Conservation (phyloP, 1,140 invertebrate genomes). For the Prorops nasuta region DNA sequence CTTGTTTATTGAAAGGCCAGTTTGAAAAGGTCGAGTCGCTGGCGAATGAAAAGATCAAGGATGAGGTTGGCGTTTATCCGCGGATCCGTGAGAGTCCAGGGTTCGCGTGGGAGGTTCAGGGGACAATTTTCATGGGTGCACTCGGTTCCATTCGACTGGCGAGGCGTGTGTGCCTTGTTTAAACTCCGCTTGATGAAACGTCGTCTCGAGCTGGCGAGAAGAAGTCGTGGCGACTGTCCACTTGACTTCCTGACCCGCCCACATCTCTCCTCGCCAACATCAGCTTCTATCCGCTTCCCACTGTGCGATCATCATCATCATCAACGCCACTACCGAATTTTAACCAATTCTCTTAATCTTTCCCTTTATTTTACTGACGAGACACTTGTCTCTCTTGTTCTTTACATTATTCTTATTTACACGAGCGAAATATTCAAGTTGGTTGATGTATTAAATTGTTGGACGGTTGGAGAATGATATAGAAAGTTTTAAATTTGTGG, state of each 20-base stretch:
- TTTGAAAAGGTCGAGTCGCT: no score
- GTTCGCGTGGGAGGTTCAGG: neutral
- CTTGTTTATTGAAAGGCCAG: no score
- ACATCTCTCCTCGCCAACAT: constrained; percentile 27
- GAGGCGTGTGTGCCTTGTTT: constrained; percentile 8
- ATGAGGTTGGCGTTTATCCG: neutral
- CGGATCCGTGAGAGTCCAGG: neutral
- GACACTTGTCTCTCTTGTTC: no score
- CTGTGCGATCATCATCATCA: constrained; percentile 12
- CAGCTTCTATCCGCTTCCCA: constrained; percentile 7
- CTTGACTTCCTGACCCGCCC: constrained; percentile 34
- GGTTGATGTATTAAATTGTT: no score
- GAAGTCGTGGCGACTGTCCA: constrained; percentile 27
- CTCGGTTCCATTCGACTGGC: no score
- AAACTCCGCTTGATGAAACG: constrained; percentile 13
- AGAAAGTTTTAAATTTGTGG: no score
- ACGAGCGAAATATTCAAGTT: no score
- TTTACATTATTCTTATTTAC: no score
- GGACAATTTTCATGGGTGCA: neutral
- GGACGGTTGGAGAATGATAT: no score
- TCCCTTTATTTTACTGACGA: neutral
- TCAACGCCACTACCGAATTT: no score
- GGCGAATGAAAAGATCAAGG: no score
- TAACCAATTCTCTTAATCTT: constrained; percentile 24
- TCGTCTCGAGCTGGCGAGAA: constrained; percentile 4